Evolutionary conservation across 2,797 vertebrate species (phyloP), one percentile per base, ranked within the genome.

Genomic region (Hozukius guyotensis): DNA sequence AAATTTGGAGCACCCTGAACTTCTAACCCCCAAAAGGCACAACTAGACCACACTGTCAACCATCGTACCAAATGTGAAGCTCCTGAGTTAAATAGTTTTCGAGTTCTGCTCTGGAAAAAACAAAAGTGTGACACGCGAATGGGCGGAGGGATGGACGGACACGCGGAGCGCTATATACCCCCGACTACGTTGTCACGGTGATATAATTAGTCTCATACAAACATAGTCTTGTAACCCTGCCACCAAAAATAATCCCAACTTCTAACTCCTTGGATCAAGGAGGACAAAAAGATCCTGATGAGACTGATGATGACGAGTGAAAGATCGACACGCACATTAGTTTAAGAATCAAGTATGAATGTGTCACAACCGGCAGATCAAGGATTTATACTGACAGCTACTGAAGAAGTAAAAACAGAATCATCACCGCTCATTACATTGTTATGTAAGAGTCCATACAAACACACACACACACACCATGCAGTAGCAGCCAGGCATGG

Each of bases 381-480:
- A n/a, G 25, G 22, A 46, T 31, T 59, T 53, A 8, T 12, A 29
- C 49, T 12, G 24, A 67, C 57, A 77, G 20, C 34, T 64, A 42
- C 52, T 46, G 38, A 52, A 12, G 62, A 66, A 73, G 71, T 65
- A 77, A 56, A 80, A 67, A 61, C 62, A 76, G 60, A 79, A 64
- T 79, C 59, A 66, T 72, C 25, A 8, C 69, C 27, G 14, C 27
- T 56, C 59, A 25, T 42, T 61, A 46, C 38, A 59, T 71, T 67
- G 69, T 85, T 85, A 84, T 27, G 57, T 49, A 88, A 89, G 46
- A 14, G 72, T 71, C 55, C 72, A 84, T 31, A 76, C 73, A 76
- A 22, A 70, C 34, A 67, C 22, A 61, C 46, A 55, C 29, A 61
- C 63, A 55, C 78, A 66, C 72, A 82, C 42, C 42, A 46, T 18